Base-by-base conservation (phyloP, 2,888 invertebrate genomes). In the Tanytarsus gracilentus region DNA sequence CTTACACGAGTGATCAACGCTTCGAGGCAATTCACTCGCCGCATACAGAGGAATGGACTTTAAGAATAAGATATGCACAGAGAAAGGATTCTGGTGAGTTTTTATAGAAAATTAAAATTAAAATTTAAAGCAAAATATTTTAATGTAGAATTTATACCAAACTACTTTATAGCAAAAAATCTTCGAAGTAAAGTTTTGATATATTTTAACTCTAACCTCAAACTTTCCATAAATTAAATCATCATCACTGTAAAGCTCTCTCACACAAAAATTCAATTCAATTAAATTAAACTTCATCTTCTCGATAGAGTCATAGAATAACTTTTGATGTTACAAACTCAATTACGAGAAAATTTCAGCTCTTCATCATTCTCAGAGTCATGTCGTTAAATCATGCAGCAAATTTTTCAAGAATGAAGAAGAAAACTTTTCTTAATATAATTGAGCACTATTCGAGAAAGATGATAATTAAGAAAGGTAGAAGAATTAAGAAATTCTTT, bases 1-100 rank as follows among this genome's bases (percentile, higher is more conserved):
- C 86, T 1, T 86, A 92, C 72, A 92, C 91, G 79, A 74, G 74
- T 3, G 86, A 86, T 72, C 90, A 90, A 74, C 80, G 90, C 51
- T 89, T 91, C 68, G 89, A 90, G 72, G 89, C 89, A 44, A 81
- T 88, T 65, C 89, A 92, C 74, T 84, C 84, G 62, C 89, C 89
- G 1, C 88, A 89, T 69, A 85, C 88, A 59, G 90, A 91, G 72
- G 89, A 90, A 72, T 90, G 90, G 90, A 86, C 87, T 55, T 75
- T 91, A 62, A 81, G 85, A 68, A 85, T 86, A 71, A 78, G 83
- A 63, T 85, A 85, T 71, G 83, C 85, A 6, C 85, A 86, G 71
- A 77, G 80, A 63, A 82, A 83, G 68, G 87, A 87, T 70, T 80
- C 84, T 2, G 60, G 60, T 60, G 14, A 50, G 30, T 60, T n/a